Percentiles rank a stretch among this genome's conserved stretches.
Evolutionary conservation across 2,888 invertebrate species (phyloP).

Genomic region (Ischnura elegans): DNA sequence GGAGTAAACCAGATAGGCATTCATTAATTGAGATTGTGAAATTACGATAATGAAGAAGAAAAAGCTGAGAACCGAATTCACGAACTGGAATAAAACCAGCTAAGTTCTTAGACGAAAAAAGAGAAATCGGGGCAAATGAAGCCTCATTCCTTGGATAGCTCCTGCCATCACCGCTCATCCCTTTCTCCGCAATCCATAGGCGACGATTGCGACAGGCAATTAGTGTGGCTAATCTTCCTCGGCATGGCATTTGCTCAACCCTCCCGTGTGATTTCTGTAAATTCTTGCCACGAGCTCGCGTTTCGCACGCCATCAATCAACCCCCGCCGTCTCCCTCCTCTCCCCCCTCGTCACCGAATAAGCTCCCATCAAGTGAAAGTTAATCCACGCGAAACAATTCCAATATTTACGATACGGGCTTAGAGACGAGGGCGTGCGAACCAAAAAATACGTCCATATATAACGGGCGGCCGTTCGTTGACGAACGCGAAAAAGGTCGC

Average conservation of each 20-base stretch:
- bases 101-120: not conserved
- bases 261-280: not conserved
- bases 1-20: too few species aligned
- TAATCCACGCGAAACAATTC: slow-evolving; percentile 50
- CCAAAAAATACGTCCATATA: slow-evolving; percentile 16
- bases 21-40: too few species aligned
- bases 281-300: not conserved
- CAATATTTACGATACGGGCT: slow-evolving; percentile 40
- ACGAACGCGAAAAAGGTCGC: not conserved
- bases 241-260: not conserved
- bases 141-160: not conserved
- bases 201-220: not conserved
- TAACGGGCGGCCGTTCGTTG: not conserved
- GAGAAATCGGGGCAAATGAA: not conserved
- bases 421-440: not conserved
- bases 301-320: not conserved
- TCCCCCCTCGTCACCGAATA: slow-evolving; percentile 32
- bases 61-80: too few species aligned
- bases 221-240: not conserved
- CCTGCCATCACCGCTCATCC: not conserved
- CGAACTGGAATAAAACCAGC: too few species aligned
- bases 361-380: slow-evolving; percentile 54
- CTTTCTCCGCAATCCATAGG: not conserved
- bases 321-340: not conserved
- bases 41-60: too few species aligned